Percentiles rank a stretch among this genome's conserved stretches.
These are phyloP conservation scores for Anoplopoma fimbria DNA, from an alignment of 2,113 vertebrate genomes.

Conservation along the genomic window DNA sequence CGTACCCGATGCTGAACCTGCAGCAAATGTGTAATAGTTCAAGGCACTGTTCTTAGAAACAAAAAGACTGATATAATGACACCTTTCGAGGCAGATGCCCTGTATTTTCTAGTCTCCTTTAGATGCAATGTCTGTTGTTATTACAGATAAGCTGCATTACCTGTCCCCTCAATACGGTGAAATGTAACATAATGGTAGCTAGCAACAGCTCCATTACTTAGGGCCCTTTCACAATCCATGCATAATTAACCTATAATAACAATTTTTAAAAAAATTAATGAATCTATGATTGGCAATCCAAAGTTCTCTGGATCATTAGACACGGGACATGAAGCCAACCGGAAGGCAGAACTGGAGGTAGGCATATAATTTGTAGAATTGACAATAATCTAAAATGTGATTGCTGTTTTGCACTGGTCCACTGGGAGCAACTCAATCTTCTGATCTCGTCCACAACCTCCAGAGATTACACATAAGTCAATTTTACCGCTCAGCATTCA, in stretches of 20 bases:
- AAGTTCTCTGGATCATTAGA: neutral
- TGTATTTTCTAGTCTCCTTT: neutral
- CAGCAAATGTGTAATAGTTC: neutral
- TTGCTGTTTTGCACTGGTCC: conserved; percentile 17
- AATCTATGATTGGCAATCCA: conserved; percentile 13
- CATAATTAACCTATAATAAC: conserved; percentile 12
- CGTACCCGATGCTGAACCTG: neutral
- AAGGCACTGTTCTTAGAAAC: neutral
- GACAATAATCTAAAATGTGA: conserved; percentile 41
- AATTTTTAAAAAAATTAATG: neutral
- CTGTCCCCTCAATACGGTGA: neutral
- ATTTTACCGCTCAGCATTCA: conserved; percentile 15
- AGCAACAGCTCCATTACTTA: neutral
- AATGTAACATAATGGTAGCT: conserved; percentile 16
- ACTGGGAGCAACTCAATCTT: conserved; percentile 26
- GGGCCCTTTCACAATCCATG: neutral
- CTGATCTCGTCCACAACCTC: conserved; percentile 27
- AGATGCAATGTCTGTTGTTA: neutral
- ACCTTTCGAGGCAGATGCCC: neutral
- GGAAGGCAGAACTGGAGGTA: neutral
- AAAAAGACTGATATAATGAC: neutral
- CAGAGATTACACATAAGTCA: conserved; percentile 21
- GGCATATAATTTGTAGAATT: conserved; percentile 18
- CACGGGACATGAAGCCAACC: neutral
- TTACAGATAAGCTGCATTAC: neutral